Base-by-base conservation (phyloP, 1,140 invertebrate species). In the Centruroides sculpturatus region DNA sequence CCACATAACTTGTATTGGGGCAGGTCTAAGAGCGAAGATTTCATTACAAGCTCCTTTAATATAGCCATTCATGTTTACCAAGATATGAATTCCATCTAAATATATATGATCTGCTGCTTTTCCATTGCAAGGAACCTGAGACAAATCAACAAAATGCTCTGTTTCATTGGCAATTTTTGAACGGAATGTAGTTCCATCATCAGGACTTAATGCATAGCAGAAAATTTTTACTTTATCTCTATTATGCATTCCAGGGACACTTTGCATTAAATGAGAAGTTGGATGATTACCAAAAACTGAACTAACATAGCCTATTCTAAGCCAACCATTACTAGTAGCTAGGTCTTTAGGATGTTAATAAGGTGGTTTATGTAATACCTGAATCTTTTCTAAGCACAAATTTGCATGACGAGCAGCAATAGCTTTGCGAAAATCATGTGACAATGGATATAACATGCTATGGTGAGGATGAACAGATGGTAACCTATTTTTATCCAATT, bases 231-330 rank as follows among this genome's bases (percentile, higher is more conserved):
- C 86, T 65, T 82, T 82, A 3, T 76, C 72, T 59, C 81, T 80
- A 62, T 96, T 83, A 72, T 99, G 96, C 59, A 98, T 78, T n/a
- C 94, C 95, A 50, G 97, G 97, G 67, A 99, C 87, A 13, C 92
- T 97, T 74, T 99, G 97, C 97, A 99, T 99, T 61, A 99, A 76
- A 79, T 99, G 97, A 61, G 93, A 97, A 4, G 97, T 99, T 5
- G 97, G 97, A 78, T 99, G 97, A 75, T 99, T 98, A 48, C 96
- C 95, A 76, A 99, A 99, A 75, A 99, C 97, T 12, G 94, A 98
- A 61, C 94, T 98, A 0, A 99, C 90, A 72, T 99, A 99, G 12
- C 96, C 96, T 70, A 99, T 89, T 59, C 84, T 82, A 13, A 98
- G 73, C 55, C 92, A 79, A 41, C 41, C 41, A 41, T 41, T 41